Conservation (phyloP, 1,140 invertebrate genomes). For the Doryteuthis pealeii region DNA sequence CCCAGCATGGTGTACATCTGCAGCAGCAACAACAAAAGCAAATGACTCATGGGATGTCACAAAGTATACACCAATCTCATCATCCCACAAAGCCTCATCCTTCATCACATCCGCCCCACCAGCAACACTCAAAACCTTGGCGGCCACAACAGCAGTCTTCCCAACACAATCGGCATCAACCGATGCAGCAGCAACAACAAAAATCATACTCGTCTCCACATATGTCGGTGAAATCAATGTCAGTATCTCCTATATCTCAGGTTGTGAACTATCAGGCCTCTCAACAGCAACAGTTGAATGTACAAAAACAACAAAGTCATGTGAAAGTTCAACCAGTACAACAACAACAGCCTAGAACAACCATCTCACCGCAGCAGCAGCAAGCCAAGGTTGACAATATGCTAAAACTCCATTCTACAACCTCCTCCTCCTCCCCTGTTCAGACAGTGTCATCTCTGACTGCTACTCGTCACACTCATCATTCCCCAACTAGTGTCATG, state of each 20-base stretch:
- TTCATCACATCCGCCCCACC: not conserved
- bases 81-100: not conserved
- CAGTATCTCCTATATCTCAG: conserved; percentile 2
- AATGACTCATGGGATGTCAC: not conserved
- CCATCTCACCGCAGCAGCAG: not conserved
- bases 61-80: not conserved
- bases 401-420: not conserved
- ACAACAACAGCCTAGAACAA: not conserved
- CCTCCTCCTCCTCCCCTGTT: not conserved
- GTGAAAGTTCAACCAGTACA: not conserved
- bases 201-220: not conserved
- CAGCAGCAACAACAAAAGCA: not conserved
- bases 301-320: not conserved
- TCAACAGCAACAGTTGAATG: not conserved
- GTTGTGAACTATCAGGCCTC: not conserved
- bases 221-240: not conserved
- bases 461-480: not conserved
- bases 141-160: not conserved
- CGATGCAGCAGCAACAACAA: not conserved
- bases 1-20: not conserved
- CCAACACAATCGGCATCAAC: conserved; percentile 5
- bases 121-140: not conserved
- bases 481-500: not conserved
- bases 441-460: not conserved
- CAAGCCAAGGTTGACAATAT: not conserved